Conservation (phyloP, 2,888 invertebrate genomes). For the Drosophila kambysellisi region DNA sequence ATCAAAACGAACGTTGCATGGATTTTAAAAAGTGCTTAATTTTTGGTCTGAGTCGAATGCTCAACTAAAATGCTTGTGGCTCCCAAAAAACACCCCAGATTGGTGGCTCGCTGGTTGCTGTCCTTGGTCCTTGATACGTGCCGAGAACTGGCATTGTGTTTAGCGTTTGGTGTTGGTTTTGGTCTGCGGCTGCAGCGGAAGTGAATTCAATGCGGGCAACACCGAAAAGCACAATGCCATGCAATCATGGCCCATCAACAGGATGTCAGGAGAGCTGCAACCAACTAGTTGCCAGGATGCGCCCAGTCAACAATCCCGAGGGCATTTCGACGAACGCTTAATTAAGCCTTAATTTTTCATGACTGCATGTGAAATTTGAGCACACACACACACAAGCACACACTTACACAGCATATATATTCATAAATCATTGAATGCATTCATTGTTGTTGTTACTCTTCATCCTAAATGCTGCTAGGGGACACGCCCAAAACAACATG, state of each 20-base stretch:
- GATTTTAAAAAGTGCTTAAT: constrained; percentile 67
- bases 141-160: constrained; percentile 58
- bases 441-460: constrained; percentile 7
- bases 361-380: constrained; percentile 44
- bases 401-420: not conserved
- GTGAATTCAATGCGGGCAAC: constrained; percentile 70
- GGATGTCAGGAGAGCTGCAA: constrained; percentile 58
- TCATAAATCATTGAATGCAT: constrained; percentile 56
- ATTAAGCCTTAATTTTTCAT: constrained; percentile 81
- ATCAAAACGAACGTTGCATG: constrained; percentile 61
- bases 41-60: constrained; percentile 47
- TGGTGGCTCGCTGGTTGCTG: constrained; percentile 26
- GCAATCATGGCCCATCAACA: constrained; percentile 51
- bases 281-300: constrained; percentile 48
- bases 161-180: constrained; percentile 45
- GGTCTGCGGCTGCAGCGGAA: constrained; percentile 54
- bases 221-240: constrained; percentile 58
- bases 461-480: constrained; percentile 16
- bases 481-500: constrained; percentile 36
- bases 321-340: constrained; percentile 66
- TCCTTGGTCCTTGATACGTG: constrained; percentile 57
- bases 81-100: constrained; percentile 15
- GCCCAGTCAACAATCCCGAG: constrained; percentile 27
- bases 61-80: constrained; percentile 46
- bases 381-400: constrained; percentile 11